A percentile compares a stretch with the other conserved stretches of the same genome.
phyloP scores from a whole-genome alignment of 1,140 invertebrate species.

The Nasonia longicornis region DNA sequence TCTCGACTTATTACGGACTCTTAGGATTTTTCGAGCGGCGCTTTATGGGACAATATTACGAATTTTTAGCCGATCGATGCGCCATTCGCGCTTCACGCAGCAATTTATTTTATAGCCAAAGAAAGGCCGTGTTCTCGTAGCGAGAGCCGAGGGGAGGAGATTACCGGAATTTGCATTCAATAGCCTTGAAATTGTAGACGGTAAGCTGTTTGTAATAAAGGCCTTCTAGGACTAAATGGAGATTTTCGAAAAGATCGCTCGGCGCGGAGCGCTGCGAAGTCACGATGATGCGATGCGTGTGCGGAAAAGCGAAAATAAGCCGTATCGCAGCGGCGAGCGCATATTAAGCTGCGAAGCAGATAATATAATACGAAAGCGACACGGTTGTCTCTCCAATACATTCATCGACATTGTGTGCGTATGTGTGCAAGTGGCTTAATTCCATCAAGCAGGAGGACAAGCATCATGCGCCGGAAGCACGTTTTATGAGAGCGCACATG shows the following conservation, averaged over 20 bases:
- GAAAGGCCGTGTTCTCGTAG: not conserved
- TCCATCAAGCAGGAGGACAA: constrained; percentile 59
- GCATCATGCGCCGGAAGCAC: constrained; percentile 65
- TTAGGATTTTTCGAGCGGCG: not conserved
- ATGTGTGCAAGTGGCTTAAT: constrained; percentile 64
- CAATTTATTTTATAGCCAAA: constrained; percentile 13
- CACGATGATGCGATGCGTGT: not conserved
- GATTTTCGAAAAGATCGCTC: not conserved
- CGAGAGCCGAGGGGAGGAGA: not conserved
- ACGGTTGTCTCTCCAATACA: constrained; percentile 32
- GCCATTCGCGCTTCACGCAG: too few species aligned
- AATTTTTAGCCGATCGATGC: constrained; percentile 10
- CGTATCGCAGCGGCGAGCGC: constrained; percentile 19
- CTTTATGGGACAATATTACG: constrained; percentile 21
- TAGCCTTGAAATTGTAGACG: not conserved
- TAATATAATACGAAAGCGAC: constrained; percentile 21
- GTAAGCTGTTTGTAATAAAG: not conserved
- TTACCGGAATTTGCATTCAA: constrained; percentile 20
- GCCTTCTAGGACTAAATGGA: constrained; percentile 3
- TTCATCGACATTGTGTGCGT: constrained; percentile 19
- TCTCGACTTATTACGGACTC: constrained; percentile 9
- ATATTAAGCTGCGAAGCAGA: constrained; percentile 16
- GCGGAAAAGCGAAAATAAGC: constrained; percentile 15
- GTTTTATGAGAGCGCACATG: constrained; percentile 65
- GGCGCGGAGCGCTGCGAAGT: not conserved